Percentiles rank a stretch among this genome's conserved stretches.
These are phyloP conservation scores for Tetragonula clypearis DNA, from an alignment of 1,140 invertebrate genomes.

Conservation along the genomic window DNA sequence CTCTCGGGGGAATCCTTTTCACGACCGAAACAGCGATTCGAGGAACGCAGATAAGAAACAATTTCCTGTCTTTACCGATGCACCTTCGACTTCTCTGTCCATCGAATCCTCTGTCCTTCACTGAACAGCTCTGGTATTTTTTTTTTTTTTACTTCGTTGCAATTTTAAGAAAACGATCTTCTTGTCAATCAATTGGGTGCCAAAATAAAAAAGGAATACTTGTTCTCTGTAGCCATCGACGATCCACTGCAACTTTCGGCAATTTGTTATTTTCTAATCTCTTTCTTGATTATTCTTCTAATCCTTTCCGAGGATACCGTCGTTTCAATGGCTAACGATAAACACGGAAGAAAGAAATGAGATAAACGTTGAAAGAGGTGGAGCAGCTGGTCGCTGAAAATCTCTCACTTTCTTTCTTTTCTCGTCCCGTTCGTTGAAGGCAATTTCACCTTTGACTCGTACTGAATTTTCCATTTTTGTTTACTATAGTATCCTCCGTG, in stretches of 20 bases:
- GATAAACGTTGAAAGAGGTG: not conserved
- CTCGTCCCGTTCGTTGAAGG: not conserved
- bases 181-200: not conserved
- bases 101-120: not conserved
- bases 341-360: not conserved
- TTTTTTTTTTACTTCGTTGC: not conserved
- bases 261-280: too few species aligned
- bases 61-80: conserved; percentile 33
- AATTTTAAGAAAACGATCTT: not conserved
- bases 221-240: not conserved
- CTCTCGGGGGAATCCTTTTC: not conserved
- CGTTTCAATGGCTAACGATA: not conserved
- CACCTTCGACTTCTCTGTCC: not conserved
- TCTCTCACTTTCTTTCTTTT: not conserved
- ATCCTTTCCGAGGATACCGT: not conserved
- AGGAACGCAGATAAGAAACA: conserved; percentile 24
- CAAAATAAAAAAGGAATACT: not conserved
- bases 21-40: not conserved
- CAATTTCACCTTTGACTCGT: conserved; percentile 18
- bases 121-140: not conserved
- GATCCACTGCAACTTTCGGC: not conserved
- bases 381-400: not conserved
- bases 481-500: not conserved
- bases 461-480: conserved; percentile 68
- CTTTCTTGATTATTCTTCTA: not conserved